These are phyloP conservation scores for Motacilla tschutschensis DNA, from an alignment of 2,113 vertebrate species.

Conservation along the genomic window DNA sequence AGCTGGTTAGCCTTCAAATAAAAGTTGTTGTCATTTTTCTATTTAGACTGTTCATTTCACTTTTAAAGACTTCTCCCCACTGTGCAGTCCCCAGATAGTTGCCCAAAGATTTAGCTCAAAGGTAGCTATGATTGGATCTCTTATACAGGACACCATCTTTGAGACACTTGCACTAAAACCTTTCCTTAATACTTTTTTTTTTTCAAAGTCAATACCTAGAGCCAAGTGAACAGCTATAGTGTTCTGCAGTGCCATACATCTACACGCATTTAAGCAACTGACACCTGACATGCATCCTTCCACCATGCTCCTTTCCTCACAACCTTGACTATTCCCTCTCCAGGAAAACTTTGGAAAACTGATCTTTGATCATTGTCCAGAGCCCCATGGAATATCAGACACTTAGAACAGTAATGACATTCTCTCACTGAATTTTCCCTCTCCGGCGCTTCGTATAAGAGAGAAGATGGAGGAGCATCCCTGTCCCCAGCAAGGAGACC, in stretches of 20 bases:
- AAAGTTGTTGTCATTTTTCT: not conserved
- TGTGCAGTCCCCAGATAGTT: not conserved
- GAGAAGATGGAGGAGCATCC: not conserved
- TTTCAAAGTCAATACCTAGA: not conserved
- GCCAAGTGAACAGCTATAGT: not conserved
- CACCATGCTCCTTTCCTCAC: not conserved
- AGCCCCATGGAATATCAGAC: not conserved
- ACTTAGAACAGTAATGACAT: not conserved
- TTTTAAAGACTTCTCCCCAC: not conserved
- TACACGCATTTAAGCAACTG: rapidly evolving
- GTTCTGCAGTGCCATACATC: not conserved
- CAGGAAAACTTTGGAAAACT: not conserved
- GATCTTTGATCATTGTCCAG: not conserved
- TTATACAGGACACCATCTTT: not conserved
- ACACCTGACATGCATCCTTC: not conserved
- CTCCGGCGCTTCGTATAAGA: not conserved
- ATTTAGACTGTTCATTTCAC: not conserved
- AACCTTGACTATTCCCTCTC: not conserved
- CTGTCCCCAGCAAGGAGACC: not conserved
- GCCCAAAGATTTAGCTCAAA: not conserved
- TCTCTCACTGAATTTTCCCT: not conserved
- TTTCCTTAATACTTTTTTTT: not conserved
- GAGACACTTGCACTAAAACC: not conserved
- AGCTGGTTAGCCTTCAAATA: not conserved
- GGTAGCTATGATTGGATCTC: not conserved